Conservation (phyloP, 1,140 invertebrate species). For the Aphelenchoides besseyi region DNA sequence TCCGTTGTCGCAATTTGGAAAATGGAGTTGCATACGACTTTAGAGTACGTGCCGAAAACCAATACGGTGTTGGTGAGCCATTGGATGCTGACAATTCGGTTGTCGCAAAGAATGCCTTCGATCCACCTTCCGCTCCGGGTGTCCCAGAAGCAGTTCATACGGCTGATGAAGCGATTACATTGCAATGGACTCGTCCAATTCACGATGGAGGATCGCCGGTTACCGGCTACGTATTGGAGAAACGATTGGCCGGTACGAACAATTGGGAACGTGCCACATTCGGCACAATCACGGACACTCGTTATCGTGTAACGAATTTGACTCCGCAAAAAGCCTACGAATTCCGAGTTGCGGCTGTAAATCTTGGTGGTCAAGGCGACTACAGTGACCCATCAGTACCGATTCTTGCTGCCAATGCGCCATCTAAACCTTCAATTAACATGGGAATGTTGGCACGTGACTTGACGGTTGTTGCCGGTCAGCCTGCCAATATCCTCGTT, state of each 20-base stretch:
- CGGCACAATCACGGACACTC: constrained; percentile 75
- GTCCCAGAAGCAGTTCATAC: constrained; percentile 84
- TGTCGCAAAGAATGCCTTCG: constrained; percentile 88
- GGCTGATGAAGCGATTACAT: constrained; percentile 92
- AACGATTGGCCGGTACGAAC: constrained; percentile 77
- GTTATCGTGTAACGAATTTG: constrained; percentile 74
- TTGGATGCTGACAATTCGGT: constrained; percentile 81
- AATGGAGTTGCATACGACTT: constrained; percentile 91
- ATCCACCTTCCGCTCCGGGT: constrained; percentile 83
- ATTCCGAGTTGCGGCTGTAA: constrained; percentile 88
- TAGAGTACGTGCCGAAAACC: constrained; percentile 94
- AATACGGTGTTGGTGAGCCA: constrained; percentile 75
- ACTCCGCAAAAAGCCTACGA: constrained; percentile 94
- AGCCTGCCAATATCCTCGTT: constrained; percentile 66
- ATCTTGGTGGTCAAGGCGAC: constrained; percentile 86
- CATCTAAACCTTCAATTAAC: constrained; percentile 67
- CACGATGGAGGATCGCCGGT: constrained; percentile 88
- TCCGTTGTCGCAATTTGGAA: constrained; percentile 82
- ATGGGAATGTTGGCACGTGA: constrained; percentile 49
- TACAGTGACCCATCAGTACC: constrained; percentile 84
- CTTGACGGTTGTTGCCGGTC: constrained; percentile 41
- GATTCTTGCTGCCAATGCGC: constrained; percentile 80
- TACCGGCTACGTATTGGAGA: constrained; percentile 86
- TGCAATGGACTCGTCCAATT: constrained; percentile 88
- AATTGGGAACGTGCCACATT: constrained; percentile 75